Percentiles rank a stretch among this genome's conserved stretches.
These are phyloP conservation scores for Fragum fragum DNA, from an alignment of 2,888 invertebrate species.

Conservation along the genomic window DNA sequence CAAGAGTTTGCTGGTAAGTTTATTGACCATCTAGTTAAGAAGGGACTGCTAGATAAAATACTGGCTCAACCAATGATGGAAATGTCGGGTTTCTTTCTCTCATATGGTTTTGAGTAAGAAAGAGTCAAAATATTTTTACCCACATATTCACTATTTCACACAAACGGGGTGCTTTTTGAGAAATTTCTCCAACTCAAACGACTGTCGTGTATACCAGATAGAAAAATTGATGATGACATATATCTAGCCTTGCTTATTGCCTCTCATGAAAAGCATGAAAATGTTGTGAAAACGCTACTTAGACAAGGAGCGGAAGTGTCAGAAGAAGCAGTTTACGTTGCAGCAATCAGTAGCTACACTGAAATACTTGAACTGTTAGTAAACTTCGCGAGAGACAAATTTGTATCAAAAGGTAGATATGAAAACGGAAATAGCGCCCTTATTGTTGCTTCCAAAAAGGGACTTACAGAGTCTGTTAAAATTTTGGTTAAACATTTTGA, in stretches of 20 bases:
- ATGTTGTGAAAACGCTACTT: conserved; percentile 32
- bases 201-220: neutral
- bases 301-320: conserved; percentile 26
- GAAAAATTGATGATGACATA: neutral
- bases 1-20: conserved; percentile 12
- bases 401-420: conserved; percentile 1
- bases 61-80: conserved; percentile 17
- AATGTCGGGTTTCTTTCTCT: conserved; percentile 33
- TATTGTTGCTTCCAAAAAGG: conserved; percentile 45
- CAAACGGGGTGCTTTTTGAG: neutral
- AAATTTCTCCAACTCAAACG: conserved; percentile 10
- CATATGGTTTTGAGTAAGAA: conserved; percentile 23
- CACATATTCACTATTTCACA: conserved; percentile 4
- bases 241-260: conserved; percentile 32
- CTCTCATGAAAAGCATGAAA: conserved; percentile 24
- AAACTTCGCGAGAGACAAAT: neutral
- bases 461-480: conserved; percentile 17
- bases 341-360: conserved; percentile 19
- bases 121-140: conserved; percentile 11
- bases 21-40: conserved; percentile 5
- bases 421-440: conserved; percentile 36
- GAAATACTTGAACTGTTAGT: conserved; percentile 29
- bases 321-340: conserved; percentile 47
- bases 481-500: conserved; percentile 3
- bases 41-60: neutral